phyloP scores from a whole-genome alignment of 2,888 invertebrate species.

The Glomeris marginata region DNA sequence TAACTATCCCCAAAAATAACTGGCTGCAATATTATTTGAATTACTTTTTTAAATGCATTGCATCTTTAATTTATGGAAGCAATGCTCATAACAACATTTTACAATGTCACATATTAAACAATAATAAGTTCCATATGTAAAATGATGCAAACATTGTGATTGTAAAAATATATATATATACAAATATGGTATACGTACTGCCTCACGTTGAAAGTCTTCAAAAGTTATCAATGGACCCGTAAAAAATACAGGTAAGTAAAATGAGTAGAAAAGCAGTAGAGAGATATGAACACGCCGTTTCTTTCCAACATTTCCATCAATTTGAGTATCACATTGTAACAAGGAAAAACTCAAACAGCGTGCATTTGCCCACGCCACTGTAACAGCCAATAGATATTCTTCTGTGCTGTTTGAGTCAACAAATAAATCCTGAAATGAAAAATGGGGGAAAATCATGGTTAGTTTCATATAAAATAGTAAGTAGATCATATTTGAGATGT shows the following conservation, averaged over 20 bases:
- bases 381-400: constrained; percentile 43
- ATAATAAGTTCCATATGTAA: too few species aligned
- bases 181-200: too few species aligned
- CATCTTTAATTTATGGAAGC: too few species aligned
- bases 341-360: constrained; percentile 55
- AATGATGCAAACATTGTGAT: too few species aligned
- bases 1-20: too few species aligned
- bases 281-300: constrained; percentile 17
- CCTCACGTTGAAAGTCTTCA: constrained; percentile 45
- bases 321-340: constrained; percentile 11
- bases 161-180: constrained; percentile 25
- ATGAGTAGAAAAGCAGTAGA: constrained; percentile 52
- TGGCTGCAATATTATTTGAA: too few species aligned
- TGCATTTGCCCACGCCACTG: constrained; percentile 38
- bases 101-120: too few species aligned
- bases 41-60: too few species aligned
- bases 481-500: too few species aligned
- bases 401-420: constrained; percentile 11
- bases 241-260: constrained; percentile 69
- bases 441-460: too few species aligned
- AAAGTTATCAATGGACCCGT: constrained; percentile 71
- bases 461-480: constrained; percentile 1
- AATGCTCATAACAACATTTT: too few species aligned
- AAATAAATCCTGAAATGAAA: constrained; percentile 13
- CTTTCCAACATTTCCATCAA: constrained; percentile 11